These are phyloP conservation scores for Aplocera efformata DNA, from an alignment of 2,888 invertebrate genomes.

Conservation along the genomic window DNA sequence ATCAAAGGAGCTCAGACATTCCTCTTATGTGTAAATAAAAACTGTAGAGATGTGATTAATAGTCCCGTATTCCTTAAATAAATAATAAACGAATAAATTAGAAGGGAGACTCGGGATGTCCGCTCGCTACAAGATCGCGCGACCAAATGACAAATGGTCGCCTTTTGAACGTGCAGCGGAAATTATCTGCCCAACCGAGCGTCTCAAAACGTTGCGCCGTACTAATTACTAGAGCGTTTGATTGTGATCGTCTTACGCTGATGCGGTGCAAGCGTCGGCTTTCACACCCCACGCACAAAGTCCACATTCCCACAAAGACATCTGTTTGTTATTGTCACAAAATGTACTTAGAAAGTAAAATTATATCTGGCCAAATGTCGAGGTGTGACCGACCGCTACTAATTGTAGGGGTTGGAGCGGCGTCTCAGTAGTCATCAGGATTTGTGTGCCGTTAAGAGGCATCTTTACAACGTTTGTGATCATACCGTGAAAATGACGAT, in stretches of 20 bases:
- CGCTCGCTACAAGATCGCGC: constrained; percentile 67
- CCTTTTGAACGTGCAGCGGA: constrained; percentile 77
- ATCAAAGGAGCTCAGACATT: constrained; percentile 66
- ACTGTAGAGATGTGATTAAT: constrained; percentile 77
- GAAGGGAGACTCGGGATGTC: constrained; percentile 66
- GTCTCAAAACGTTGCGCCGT: constrained; percentile 67
- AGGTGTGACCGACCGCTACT: constrained; percentile 78
- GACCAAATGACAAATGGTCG: constrained; percentile 76
- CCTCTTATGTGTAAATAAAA: constrained; percentile 73
- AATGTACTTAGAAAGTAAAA: constrained; percentile 77
- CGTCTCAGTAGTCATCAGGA: constrained; percentile 51
- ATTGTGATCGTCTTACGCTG: constrained; percentile 61
- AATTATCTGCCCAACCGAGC: constrained; percentile 78
- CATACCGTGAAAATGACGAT: constrained; percentile 57
- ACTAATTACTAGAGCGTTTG: constrained; percentile 78
- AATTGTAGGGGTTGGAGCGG: constrained; percentile 67
- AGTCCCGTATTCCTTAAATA: constrained; percentile 77
- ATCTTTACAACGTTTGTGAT: constrained; percentile 57
- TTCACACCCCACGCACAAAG: constrained; percentile 38
- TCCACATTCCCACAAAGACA: constrained; percentile 35
- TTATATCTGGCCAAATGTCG: constrained; percentile 72
- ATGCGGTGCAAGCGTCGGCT: constrained; percentile 40
- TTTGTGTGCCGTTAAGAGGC: constrained; percentile 64
- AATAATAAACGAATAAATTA: constrained; percentile 80
- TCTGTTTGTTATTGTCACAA: constrained; percentile 66